Conservation (phyloP, 2,113 vertebrate genomes). For the Atrichornis clamosus region DNA sequence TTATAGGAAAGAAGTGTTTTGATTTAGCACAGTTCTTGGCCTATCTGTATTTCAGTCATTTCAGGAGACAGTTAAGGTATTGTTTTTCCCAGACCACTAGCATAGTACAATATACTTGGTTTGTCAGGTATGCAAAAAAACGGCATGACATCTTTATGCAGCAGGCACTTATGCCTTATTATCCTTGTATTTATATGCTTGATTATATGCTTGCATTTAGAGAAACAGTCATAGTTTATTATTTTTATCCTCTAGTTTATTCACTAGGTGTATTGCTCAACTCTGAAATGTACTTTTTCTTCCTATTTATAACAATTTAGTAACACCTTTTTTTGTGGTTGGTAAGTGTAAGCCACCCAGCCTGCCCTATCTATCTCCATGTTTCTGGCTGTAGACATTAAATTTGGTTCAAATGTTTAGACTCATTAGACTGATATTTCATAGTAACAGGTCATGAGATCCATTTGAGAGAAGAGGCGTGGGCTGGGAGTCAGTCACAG, state of each 20-base stretch:
- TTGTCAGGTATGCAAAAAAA: background rate
- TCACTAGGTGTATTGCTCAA: background rate
- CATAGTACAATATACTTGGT: background rate
- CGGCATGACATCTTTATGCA: background rate
- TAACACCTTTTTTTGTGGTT: background rate
- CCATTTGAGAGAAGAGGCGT: background rate
- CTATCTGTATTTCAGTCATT: background rate
- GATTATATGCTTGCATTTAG: background rate
- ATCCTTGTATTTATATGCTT: background rate
- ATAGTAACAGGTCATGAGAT: background rate
- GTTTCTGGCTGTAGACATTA: background rate
- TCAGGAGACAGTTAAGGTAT: background rate
- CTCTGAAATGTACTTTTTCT: background rate
- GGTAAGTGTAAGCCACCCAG: background rate
- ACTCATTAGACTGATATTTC: background rate
- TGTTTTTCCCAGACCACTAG: background rate
- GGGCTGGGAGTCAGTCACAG: background rate
- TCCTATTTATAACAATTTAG: background rate
- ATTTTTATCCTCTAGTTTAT: constrained; percentile 18
- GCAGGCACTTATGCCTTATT: background rate
- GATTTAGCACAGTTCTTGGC: background rate
- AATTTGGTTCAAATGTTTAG: background rate
- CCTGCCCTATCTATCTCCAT: background rate
- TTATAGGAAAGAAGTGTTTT: background rate
- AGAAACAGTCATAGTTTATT: background rate